Conservation (phyloP, 1,140 invertebrate genomes). For the Drosophila quadrilineata region DNA sequence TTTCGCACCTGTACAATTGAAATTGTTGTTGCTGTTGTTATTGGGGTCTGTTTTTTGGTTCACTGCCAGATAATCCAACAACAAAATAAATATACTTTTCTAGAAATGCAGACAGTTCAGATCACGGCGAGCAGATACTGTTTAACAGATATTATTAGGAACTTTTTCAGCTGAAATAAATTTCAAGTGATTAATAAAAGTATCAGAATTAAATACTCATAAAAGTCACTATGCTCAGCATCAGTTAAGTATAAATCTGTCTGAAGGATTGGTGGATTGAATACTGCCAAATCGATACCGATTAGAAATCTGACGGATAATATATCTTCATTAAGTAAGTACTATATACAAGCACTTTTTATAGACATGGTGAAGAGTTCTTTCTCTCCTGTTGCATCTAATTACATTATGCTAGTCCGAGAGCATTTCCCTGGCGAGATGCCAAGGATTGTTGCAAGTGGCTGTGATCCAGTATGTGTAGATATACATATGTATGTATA, state of each 20-base stretch:
- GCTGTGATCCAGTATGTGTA: conserved; percentile 24
- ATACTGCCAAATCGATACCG: too few species aligned
- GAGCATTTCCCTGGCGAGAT: conserved; percentile 29
- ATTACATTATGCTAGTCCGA: conserved; percentile 45
- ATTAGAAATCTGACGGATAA: too few species aligned
- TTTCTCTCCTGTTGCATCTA: conserved; percentile 33
- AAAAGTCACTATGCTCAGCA: too few species aligned
- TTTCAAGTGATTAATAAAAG: too few species aligned
- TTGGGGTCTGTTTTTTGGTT: conserved; percentile 62
- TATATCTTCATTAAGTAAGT: too few species aligned
- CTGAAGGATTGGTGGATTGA: too few species aligned
- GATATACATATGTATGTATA: too few species aligned
- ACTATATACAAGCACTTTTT: too few species aligned
- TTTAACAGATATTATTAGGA: conserved; percentile 9
- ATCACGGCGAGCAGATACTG: not conserved
- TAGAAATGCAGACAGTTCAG: conserved; percentile 3
- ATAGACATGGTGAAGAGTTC: too few species aligned
- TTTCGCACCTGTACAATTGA: conserved; percentile 70
- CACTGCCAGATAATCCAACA: conserved; percentile 62
- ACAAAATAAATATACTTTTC: conserved; percentile 18
- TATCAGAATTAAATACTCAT: too few species aligned
- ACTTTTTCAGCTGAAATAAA: conserved; percentile 57
- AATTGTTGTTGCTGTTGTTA: conserved; percentile 31
- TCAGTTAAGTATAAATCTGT: too few species aligned
- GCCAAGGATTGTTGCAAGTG: conserved; percentile 26